Conservation (phyloP, 2,888 invertebrate species). For the Hydroisotoma schaefferi region DNA sequence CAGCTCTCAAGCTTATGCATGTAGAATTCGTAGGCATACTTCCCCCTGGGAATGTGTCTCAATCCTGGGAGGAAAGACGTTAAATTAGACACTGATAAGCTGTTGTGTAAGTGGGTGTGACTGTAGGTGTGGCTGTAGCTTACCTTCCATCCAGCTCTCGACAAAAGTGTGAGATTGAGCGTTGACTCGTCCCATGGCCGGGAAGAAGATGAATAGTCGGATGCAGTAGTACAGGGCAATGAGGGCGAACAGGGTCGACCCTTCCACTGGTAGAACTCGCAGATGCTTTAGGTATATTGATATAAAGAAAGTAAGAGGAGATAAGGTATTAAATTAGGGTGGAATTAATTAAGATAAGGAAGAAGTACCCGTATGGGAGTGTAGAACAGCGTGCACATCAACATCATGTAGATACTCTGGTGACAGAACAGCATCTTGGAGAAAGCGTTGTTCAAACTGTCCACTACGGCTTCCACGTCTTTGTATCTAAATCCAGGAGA, state of each 20-base stretch:
- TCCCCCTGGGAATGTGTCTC: conserved; percentile 44
- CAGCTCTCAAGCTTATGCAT: conserved; percentile 47
- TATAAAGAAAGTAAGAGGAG: too few relatives aligned
- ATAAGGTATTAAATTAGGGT: too few relatives aligned
- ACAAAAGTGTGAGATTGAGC: conserved; percentile 39
- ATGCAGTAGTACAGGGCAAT: conserved; percentile 43
- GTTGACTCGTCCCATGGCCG: conserved; percentile 43
- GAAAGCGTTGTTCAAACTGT: conserved; percentile 44
- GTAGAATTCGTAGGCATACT: conserved; percentile 48
- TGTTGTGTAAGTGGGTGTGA: background rate
- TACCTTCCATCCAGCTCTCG: conserved; percentile 46
- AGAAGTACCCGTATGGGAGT: conserved; percentile 48
- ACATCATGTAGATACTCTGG: conserved; percentile 45
- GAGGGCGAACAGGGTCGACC: conserved; percentile 35
- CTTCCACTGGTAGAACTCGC: conserved; percentile 38
- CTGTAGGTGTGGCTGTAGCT: too few relatives aligned
- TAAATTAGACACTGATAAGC: background rate
- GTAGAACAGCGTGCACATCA: conserved; percentile 48
- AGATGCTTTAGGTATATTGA: too few relatives aligned
- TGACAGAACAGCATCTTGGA: conserved; percentile 45
- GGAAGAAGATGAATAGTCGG: conserved; percentile 46
- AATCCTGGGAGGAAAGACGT: conserved; percentile 21
- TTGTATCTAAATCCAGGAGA: conserved; percentile 34
- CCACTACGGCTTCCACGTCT: conserved; percentile 46
- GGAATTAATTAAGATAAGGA: too few relatives aligned